Base-by-base conservation (phyloP, 2,888 invertebrate species). In the Cyrtodaria siliqua region DNA sequence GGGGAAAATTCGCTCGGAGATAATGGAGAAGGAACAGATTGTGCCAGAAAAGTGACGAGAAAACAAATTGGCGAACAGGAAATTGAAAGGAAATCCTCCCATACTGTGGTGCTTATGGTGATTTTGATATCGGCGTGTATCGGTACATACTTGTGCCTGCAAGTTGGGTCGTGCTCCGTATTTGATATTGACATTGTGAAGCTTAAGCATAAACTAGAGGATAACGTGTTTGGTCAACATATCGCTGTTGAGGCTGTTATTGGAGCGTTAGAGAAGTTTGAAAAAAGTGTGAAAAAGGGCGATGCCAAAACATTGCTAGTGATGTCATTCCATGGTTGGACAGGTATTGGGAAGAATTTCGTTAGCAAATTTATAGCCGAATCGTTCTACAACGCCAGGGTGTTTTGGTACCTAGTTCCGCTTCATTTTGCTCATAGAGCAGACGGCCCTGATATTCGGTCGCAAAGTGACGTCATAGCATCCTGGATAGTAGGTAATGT, bases 311-410 rank as follows among this genome's bases (percentile, higher is more conserved):
- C 75, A 62, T 86, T 86, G 24, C 70, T 89, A 0, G 88, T 90
- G 0, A 62, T 91, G 27, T 90, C 90, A 8, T 87, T 91, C 55
- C 89, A 91, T 81, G 91, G 91, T 0, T 90, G 91, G 90, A 90
- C 91, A 14, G 91, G 91, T 8, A 86, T 91, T 18, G 99, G 99
- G 0, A 99, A 99, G 93, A 98, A 97, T 91, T 97, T 95, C 94
- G 96, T 97, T 16, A 94, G 96, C 0, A 95, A 95, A 73, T 95
- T 97, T 93, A 96, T 98, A 77, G 96, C 95, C 0, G 94, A 96
- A 26, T 66, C 83, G 6, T 87, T 89, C 67, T 62, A 94, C 95
- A 78, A 91, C 97, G 18, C 77, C 27, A 80, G 71, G 9, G 64
- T 86, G 9, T 78, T 55, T 1, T 81, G 84, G 23, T 83, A 87